Evolutionary conservation across 2,113 vertebrate species (phyloP), one percentile per base, ranked within the genome.

Genomic region (Catharus minimus): DNA sequence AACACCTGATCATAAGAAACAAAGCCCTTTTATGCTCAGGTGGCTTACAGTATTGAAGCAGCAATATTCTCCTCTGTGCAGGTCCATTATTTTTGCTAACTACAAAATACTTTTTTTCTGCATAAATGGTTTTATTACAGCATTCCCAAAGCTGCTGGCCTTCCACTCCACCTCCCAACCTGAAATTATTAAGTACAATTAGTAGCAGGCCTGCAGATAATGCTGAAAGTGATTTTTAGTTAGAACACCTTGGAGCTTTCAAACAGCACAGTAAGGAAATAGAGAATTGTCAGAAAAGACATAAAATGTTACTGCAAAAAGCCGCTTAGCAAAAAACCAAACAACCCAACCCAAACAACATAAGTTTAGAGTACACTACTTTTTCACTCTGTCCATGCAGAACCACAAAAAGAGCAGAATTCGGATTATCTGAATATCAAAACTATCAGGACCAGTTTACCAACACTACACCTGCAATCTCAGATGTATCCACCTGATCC

Each of bases 141-240:
- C 65, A 90, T 86, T 84, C 62, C 56, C 43, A 86, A 85, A 82
- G 61, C 65, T 82, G 68, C 69, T 95, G 50, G 49, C 79, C 86
- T 80, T 88, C 72, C 71, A 74, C 61, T 43, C 14, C 56, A 72
- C 39, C n/a, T 83, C 28, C 30, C 39, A 57, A 27, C 50, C 49
- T 61, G 50, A 91, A 90, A 90, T 65, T 6, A 62, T 56, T 72
- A 65, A 53, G 64, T 62, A 68, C 49, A 83, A 86, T n/a, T 78
- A 86, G 58, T 18, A 75, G 58, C 78, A 80, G 55, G 76, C 66
- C 80, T 41, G 55, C 69, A 92, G 79, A 28, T 89, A 93, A 90
- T 1, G 24, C 53, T 46, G 60, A 43, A 88, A 83, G 43, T 30
- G 10, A 87, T 73, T 83, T 86, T 56, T 83, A 86, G 55, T 43